phyloP scores from a whole-genome alignment of 1,140 invertebrate species.

The Drosophila pandora region DNA sequence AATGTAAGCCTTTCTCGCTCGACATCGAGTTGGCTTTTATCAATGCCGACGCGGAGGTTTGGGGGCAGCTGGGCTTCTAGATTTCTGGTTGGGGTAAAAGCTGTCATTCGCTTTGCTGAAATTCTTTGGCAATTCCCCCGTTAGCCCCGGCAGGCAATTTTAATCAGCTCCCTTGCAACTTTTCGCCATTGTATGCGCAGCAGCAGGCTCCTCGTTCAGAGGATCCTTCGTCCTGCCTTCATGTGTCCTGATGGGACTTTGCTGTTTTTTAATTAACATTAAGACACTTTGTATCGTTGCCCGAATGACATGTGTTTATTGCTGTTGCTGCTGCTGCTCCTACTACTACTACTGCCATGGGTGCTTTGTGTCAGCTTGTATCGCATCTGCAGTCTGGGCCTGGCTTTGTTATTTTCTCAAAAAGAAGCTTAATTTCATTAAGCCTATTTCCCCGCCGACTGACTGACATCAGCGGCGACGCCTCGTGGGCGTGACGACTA shows the following conservation, averaged over 20 bases:
- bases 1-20: constrained; percentile 32
- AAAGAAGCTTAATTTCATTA: constrained; percentile 54
- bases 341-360: not conserved
- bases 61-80: not conserved
- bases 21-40: constrained; percentile 22
- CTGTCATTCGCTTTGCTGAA: constrained; percentile 9
- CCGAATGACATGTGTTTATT: constrained; percentile 73
- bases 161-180: constrained; percentile 50
- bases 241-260: constrained; percentile 43
- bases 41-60: constrained; percentile 11
- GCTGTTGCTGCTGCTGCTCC: constrained; percentile 7
- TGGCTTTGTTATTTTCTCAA: constrained; percentile 15
- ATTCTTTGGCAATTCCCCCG: constrained; percentile 5
- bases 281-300: constrained; percentile 65
- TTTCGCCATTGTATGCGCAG: constrained; percentile 48
- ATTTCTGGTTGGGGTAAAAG: not conserved
- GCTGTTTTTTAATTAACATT: constrained; percentile 80
- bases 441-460: constrained; percentile 33
- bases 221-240: constrained; percentile 2
- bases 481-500: constrained; percentile 9
- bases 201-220: constrained; percentile 9
- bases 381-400: constrained; percentile 19
- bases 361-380: constrained; percentile 37
- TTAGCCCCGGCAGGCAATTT: constrained; percentile 31
- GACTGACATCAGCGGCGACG: constrained; percentile 40